Percentiles rank a stretch among this genome's conserved stretches.
Evolutionary conservation across 2,888 invertebrate species (phyloP).

Genomic region (Agrochola lota): DNA sequence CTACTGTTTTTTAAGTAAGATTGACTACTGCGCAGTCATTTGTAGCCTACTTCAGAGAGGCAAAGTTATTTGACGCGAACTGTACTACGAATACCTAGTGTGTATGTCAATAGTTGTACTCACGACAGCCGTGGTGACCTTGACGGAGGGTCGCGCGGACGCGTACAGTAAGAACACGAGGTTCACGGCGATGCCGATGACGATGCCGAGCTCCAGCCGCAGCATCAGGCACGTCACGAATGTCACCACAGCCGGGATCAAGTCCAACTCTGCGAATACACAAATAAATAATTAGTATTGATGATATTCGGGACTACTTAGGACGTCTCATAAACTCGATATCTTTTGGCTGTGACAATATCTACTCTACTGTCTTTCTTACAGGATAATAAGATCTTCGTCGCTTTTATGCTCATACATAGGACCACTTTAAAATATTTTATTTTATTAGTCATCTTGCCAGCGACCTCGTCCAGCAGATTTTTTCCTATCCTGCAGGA

Average conservation of each 20-base stretch:
- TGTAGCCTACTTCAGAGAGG: too few relatives aligned
- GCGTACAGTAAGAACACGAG: slow-evolving; percentile 95
- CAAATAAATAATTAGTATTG: not conserved
- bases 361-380: too few relatives aligned
- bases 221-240: slow-evolving; percentile 95
- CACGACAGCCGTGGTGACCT: slow-evolving; percentile 92
- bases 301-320: not conserved
- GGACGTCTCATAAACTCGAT: not conserved
- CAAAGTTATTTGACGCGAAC: too few relatives aligned
- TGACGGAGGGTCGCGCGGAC: slow-evolving; percentile 95
- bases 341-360: not conserved
- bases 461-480: too few relatives aligned
- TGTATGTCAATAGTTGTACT: slow-evolving; percentile 47
- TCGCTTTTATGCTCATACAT: too few relatives aligned
- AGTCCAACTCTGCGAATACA: slow-evolving; percentile 93
- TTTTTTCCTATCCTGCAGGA: too few relatives aligned
- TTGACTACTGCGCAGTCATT: too few relatives aligned
- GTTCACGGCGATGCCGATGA: slow-evolving; percentile 95
- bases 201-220: slow-evolving; percentile 96
- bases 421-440: too few relatives aligned
- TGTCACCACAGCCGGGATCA: slow-evolving; percentile 95
- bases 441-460: too few relatives aligned
- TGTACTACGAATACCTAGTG: too few relatives aligned
- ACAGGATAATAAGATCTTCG: too few relatives aligned
- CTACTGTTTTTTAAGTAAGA: too few relatives aligned